Conservation (phyloP, 2,113 vertebrate genomes). For the Aegithalos caudatus region DNA sequence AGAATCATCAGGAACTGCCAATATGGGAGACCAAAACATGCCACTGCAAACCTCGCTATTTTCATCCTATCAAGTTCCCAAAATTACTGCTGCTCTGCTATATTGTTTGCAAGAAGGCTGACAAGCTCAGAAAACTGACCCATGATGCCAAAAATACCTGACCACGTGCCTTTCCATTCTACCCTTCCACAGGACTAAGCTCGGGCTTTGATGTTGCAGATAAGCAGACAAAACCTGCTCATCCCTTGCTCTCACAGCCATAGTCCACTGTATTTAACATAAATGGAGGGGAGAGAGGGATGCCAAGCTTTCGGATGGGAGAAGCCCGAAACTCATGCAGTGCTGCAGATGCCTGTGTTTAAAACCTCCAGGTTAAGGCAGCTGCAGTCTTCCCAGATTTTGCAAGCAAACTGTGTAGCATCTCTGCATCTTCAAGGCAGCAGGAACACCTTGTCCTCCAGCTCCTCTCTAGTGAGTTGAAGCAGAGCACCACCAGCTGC, state of each 20-base stretch:
- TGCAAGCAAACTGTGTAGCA: background rate
- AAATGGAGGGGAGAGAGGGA: background rate
- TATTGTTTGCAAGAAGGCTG: background rate
- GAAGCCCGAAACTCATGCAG: background rate
- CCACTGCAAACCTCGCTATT: background rate
- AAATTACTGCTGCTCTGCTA: background rate
- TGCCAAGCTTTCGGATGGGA: background rate
- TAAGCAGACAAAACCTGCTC: background rate
- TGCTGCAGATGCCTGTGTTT: background rate
- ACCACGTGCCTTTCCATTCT: background rate
- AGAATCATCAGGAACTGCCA: background rate
- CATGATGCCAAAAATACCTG: background rate
- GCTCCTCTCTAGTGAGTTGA: background rate
- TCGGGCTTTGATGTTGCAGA: background rate
- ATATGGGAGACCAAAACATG: background rate
- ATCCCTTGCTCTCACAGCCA: background rate
- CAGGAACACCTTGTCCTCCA: background rate
- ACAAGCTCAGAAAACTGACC: background rate
- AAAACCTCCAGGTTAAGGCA: background rate
- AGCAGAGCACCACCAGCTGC: background rate
- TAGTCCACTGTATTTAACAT: background rate
- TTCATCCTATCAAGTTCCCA: background rate
- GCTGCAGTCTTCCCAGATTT: background rate
- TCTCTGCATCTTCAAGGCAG: background rate
- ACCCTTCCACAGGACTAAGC: background rate